Base-by-base conservation (phyloP, 2,797 vertebrate species). In the Anguilla anguilla region DNA sequence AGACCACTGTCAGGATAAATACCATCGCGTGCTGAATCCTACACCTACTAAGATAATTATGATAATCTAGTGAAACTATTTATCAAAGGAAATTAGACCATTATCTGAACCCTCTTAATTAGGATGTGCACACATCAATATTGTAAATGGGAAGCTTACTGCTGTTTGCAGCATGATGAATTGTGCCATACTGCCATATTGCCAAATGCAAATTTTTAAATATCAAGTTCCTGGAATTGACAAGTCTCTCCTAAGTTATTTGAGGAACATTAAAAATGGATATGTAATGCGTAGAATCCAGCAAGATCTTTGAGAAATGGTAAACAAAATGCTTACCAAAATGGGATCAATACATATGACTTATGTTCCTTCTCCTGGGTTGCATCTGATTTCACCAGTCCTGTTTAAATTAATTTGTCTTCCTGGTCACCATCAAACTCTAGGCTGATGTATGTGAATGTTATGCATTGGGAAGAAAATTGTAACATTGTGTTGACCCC, bases 401-500 rank as follows among this genome's bases (percentile, higher is more conserved):
- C 46, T 51, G 19, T 82, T 51, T 77, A 17, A 77, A 82, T 49
- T 3, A 51, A 51, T 43, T 7, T 46, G 43, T 46, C 39, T 43
- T 35, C 31, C 11, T 43, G 74, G 19, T 22, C 35, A 81, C 35
- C 55, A 35, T 57, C 31, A 85, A 39, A 13, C 6, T 59, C 57
- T 19, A 35, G 77, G 74, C 9, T 79, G 74, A 51, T 39, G 17
- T 13, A 19, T 22, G 72, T 57, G 86, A 59, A 51, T 81, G n/a
- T 81, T 81, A 13, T 31, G 31, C 28, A 10, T 57, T 74, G 15
- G 51, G 55, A 77, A 81, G 86, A 28, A 86, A 13, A 86, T 79
- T 55, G 85, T 55, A 55, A 53, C 72, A 74, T 72, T 86, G 86
- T 39, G 72, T 19, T 81, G 67, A 86, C 72, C 53, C 28, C n/a